These are phyloP conservation scores for Tiliqua scincoides DNA, from an alignment of 2,113 vertebrate species.

Conservation along the genomic window DNA sequence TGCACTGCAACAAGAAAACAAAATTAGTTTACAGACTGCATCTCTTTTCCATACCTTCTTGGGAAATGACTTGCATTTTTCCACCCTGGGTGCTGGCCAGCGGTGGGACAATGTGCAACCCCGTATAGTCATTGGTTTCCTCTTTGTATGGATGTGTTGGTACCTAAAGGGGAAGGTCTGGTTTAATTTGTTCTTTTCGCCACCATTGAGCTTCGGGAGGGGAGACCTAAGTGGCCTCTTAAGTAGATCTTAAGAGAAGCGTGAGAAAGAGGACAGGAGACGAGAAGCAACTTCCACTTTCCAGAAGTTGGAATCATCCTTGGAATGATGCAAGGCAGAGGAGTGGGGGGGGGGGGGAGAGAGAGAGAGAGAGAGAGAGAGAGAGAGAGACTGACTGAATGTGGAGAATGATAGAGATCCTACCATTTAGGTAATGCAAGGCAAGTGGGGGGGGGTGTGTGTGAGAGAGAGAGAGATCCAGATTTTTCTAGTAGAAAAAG, in stretches of 20 bases:
- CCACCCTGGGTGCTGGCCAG: constrained; percentile 63
- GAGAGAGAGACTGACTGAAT: background rate
- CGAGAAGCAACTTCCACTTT: constrained; percentile 56
- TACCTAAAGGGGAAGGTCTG: constrained; percentile 71
- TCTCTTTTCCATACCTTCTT: constrained; percentile 49
- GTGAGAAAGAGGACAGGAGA: background rate
- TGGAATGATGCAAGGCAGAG: constrained; percentile 60
- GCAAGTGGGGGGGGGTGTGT: background rate
- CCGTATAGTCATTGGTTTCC: constrained; percentile 58
- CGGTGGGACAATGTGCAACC: constrained; percentile 52
- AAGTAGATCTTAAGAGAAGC: background rate
- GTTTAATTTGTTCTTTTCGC: constrained; percentile 73
- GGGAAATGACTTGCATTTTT: constrained; percentile 72
- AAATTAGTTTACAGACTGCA: constrained; percentile 74
- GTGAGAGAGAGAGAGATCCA: constrained; percentile 10
- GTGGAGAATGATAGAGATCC: constrained; percentile 39
- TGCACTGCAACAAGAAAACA: constrained; percentile 79
- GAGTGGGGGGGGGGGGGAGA: constrained; percentile 17
- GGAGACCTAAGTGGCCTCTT: constrained; percentile 34
- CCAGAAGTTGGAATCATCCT: constrained; percentile 65
- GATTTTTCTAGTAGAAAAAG: constrained; percentile 70
- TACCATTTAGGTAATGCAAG: background rate
- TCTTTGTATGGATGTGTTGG: constrained; percentile 70
- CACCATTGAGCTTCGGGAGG: constrained; percentile 32
- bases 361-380: constrained; percentile 5